These are phyloP conservation scores for Magallana ariakensis DNA, from an alignment of 1,140 invertebrate species.

Conservation along the genomic window DNA sequence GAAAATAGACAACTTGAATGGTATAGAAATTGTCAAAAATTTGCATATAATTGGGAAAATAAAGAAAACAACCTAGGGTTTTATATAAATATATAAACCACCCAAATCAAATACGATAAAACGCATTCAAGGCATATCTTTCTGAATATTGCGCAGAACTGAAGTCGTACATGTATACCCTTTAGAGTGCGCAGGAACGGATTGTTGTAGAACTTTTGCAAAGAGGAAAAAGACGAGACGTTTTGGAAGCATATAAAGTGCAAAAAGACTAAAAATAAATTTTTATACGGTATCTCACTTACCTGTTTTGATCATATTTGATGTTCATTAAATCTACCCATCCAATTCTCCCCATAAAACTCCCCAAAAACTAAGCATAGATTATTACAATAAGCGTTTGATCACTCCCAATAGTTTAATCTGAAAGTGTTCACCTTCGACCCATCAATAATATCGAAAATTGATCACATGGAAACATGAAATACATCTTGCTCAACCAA, in stretches of 20 bases:
- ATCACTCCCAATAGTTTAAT: background rate
- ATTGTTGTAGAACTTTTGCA: background rate
- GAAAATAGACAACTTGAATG: background rate
- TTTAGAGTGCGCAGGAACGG: background rate
- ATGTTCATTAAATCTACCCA: no score
- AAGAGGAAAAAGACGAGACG: background rate
- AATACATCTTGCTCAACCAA: background rate
- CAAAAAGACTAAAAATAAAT: no score
- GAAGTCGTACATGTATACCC: background rate
- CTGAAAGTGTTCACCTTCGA: background rate
- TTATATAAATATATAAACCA: background rate
- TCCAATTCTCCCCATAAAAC: no score
- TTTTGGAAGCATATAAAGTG: background rate
- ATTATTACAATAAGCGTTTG: background rate
- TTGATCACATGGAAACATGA: background rate
- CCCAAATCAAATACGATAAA: background rate
- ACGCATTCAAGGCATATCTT: background rate
- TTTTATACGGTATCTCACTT: no score
- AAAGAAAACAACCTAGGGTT: background rate
- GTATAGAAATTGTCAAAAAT: background rate
- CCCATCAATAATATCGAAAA: slow-evolving; percentile 5
- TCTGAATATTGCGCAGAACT: background rate
- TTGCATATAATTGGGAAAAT: slow-evolving; percentile 10
- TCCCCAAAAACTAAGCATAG: no score
- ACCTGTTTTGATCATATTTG: no score